Evolutionary conservation across 2,888 invertebrate species (phyloP).

Genomic region (Prionchulus punctatus): DNA sequence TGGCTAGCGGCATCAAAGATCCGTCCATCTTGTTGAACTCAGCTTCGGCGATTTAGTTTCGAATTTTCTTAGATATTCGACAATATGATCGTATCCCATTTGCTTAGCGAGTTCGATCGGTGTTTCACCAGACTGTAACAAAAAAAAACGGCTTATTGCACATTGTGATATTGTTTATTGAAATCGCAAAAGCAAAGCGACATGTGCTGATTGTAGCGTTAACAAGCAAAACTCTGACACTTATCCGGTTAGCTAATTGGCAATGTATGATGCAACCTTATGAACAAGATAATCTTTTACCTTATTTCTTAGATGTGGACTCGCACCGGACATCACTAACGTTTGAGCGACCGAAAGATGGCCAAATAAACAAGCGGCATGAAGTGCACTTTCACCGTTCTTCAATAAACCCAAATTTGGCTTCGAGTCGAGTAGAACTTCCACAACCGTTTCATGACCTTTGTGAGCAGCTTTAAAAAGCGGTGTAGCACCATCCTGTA

Average conservation of each 20-base stretch:
- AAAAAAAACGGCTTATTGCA: neutral
- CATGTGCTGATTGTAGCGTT: too few relatives aligned
- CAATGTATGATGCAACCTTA: too few relatives aligned
- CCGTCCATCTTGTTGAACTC: too few relatives aligned
- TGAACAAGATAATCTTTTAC: too few relatives aligned
- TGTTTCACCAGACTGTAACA: constrained; percentile 17
- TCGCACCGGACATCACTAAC: constrained; percentile 52
- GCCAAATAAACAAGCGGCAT: constrained; percentile 76
- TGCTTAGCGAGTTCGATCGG: constrained; percentile 18
- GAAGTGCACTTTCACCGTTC: constrained; percentile 80
- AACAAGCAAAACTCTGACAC: too few relatives aligned
- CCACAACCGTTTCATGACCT: constrained; percentile 70
- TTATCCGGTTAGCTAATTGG: too few relatives aligned
- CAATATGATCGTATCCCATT: constrained; percentile 18
- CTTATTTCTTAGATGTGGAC: constrained; percentile 52
- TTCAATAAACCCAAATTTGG: constrained; percentile 31
- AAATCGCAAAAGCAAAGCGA: too few relatives aligned
- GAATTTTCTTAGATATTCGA: constrained; percentile 12
- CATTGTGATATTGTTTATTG: too few relatives aligned
- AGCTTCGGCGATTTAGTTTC: too few relatives aligned
- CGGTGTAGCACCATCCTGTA: constrained; percentile 83
- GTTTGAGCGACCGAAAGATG: constrained; percentile 60
- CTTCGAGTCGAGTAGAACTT: constrained; percentile 52
- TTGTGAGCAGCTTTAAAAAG: constrained; percentile 87
- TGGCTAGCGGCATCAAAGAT: too few relatives aligned